phyloP scores from a whole-genome alignment of 2,113 vertebrate genomes.

The Clarias macrocephalus region DNA sequence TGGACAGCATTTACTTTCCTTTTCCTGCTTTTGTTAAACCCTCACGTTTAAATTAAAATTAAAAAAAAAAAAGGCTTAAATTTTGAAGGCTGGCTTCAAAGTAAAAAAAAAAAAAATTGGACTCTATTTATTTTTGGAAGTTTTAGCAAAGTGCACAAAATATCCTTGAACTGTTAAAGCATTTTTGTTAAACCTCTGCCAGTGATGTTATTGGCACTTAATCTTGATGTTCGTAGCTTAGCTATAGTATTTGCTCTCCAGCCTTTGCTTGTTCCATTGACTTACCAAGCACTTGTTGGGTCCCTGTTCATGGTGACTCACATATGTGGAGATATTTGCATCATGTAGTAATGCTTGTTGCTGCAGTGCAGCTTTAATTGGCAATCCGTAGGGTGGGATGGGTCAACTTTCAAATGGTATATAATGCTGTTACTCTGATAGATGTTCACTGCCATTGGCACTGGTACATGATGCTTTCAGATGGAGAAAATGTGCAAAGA shows the following conservation, averaged over 20 bases:
- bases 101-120: neutral
- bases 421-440: slow-evolving; percentile 68
- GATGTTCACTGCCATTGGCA: slow-evolving; percentile 73
- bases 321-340: slow-evolving; percentile 58
- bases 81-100: neutral
- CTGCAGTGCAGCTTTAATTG: slow-evolving; percentile 76
- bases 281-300: slow-evolving; percentile 59
- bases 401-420: slow-evolving; percentile 51
- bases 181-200: slow-evolving; percentile 49
- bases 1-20: slow-evolving; percentile 51
- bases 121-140: slow-evolving; percentile 65
- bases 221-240: slow-evolving; percentile 58
- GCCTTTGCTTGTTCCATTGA: slow-evolving; percentile 70
- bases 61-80: slow-evolving; percentile 6
- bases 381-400: slow-evolving; percentile 48
- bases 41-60: neutral
- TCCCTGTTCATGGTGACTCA: slow-evolving; percentile 55
- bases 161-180: neutral
- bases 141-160: slow-evolving; percentile 53
- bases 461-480: slow-evolving; percentile 60
- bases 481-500: slow-evolving; percentile 38
- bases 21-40: neutral
- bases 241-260: slow-evolving; percentile 61
- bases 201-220: slow-evolving; percentile 63
- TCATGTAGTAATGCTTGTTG: slow-evolving; percentile 67